Conservation (phyloP, 2,888 invertebrate species). For the Drosophila neutralis region DNA sequence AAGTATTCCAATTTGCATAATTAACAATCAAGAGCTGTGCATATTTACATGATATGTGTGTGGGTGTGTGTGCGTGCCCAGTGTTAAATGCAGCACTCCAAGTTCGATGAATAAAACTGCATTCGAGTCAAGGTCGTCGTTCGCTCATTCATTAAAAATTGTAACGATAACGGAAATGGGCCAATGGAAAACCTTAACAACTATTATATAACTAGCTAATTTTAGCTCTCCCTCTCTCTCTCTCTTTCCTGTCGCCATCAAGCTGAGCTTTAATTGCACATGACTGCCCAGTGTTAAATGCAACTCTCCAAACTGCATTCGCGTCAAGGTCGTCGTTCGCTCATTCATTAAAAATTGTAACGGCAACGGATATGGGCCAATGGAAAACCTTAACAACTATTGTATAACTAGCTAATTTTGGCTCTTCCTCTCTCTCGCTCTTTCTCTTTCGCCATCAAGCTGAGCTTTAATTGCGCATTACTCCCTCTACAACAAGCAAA, state of each 20-base stretch:
- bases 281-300: too few relatives aligned
- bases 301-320: constrained; percentile 60
- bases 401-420: constrained; percentile 24
- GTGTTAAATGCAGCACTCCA: constrained; percentile 35
- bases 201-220: constrained; percentile 34
- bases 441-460: too few relatives aligned
- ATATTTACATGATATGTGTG: constrained; percentile 50
- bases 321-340: constrained; percentile 60
- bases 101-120: constrained; percentile 44
- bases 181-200: constrained; percentile 9
- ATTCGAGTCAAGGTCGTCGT: constrained; percentile 65
- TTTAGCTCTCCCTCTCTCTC: too few relatives aligned
- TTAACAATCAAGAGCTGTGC: constrained; percentile 73
- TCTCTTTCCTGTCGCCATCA: too few relatives aligned
- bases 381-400: constrained; percentile 15
- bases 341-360: constrained; percentile 44
- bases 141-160: constrained; percentile 44
- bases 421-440: too few relatives aligned
- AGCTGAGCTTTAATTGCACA: too few relatives aligned
- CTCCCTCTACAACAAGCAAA: constrained; percentile 1
- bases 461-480: constrained; percentile 19
- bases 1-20: constrained; percentile 44
- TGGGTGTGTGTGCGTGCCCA: constrained; percentile 27
- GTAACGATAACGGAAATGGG: constrained; percentile 27
- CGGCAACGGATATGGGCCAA: constrained; percentile 25